These are phyloP conservation scores for Taxidea taxus DNA, from an alignment of 2,113 vertebrate genomes.

Conservation along the genomic window DNA sequence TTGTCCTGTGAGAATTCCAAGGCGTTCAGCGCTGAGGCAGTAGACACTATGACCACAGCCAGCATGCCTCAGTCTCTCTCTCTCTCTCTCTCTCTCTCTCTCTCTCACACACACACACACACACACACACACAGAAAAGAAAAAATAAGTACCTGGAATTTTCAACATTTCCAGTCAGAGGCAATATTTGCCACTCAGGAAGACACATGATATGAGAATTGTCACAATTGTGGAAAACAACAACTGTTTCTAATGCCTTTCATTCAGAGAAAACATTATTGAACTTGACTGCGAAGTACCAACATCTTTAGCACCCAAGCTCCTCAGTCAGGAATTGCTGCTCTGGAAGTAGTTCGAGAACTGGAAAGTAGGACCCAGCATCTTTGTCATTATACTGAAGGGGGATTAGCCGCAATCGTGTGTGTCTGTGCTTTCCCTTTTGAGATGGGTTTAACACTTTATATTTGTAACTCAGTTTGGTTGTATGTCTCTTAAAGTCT, in stretches of 20 bases:
- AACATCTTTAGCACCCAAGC: not conserved
- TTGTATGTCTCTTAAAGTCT: not conserved
- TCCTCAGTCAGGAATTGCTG: not conserved
- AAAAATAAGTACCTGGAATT: not conserved
- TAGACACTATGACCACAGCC: not conserved
- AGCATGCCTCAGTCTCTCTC: too few species aligned
- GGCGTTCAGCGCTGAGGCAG: too few species aligned
- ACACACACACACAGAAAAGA: too few species aligned
- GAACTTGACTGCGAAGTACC: not conserved
- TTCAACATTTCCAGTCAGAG: not conserved
- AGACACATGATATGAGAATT: not conserved
- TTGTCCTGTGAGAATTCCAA: not conserved
- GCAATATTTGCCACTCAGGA: not conserved
- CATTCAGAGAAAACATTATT: not conserved
- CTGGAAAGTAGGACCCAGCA: not conserved
- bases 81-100: too few species aligned
- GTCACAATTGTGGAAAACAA: not conserved
- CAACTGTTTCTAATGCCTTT: not conserved
- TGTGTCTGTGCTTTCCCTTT: not conserved
- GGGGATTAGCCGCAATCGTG: not conserved
- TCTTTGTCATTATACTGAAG: too few species aligned
- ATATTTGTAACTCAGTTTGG: not conserved
- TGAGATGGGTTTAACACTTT: not conserved
- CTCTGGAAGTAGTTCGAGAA: not conserved
- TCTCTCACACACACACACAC: too few species aligned